A percentile compares a stretch with the other conserved stretches of the same genome.
phyloP scores from a whole-genome alignment of 53 echinoderm and acorn worm species.

The Holothuria scabra region DNA sequence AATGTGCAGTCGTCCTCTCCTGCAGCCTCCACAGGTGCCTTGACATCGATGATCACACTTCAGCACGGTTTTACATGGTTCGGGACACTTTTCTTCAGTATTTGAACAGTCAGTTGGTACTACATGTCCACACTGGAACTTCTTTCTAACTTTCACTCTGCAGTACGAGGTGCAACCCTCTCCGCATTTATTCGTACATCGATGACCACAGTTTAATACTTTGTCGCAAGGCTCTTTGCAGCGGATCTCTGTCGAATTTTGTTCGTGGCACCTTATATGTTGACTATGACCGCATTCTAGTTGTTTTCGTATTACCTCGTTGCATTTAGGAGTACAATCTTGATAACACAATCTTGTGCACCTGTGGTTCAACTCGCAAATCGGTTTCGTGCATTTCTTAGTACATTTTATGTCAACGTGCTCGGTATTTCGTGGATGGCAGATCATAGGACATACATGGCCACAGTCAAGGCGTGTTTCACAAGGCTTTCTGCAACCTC shows the following conservation, averaged over 20 bases:
- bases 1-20: conserved; percentile 74
- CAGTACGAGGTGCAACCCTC: conserved; percentile 66
- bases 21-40: conserved; percentile 80
- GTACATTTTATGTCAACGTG: conserved; percentile 65
- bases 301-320: conserved; percentile 44
- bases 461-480: conserved; percentile 74
- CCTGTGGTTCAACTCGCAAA: conserved; percentile 65
- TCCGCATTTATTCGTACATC: conserved; percentile 68
- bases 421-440: conserved; percentile 77
- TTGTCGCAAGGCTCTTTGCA: conserved; percentile 63
- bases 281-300: conserved; percentile 61
- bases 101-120: conserved; percentile 64
- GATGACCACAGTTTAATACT: conserved; percentile 73
- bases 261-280: conserved; percentile 44
- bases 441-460: conserved; percentile 79
- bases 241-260: conserved; percentile 33
- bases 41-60: conserved; percentile 74
- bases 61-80: conserved; percentile 55
- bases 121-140: conserved; percentile 70
- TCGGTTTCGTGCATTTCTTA: conserved; percentile 49
- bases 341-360: conserved; percentile 72
- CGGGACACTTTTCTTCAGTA: conserved; percentile 60
- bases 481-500: conserved; percentile 79
- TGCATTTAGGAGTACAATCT: conserved; percentile 70
- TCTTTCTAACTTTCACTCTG: conserved; percentile 44